Base-by-base conservation (phyloP, 2,888 invertebrate species). In the Dromius quadrimaculatus region DNA sequence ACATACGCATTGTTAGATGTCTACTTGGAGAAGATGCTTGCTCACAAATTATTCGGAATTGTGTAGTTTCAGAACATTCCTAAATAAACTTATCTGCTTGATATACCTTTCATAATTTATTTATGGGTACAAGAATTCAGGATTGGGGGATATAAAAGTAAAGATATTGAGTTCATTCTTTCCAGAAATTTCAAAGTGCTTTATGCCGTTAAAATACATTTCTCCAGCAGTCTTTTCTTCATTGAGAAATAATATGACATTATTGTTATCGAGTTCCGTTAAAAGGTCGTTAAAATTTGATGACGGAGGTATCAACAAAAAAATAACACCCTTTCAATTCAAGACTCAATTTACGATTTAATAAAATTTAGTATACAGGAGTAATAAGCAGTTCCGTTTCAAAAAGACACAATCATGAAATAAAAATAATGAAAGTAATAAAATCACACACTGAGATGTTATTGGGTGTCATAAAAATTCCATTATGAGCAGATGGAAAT, bases 401-500 rank as follows among this genome's bases (percentile, higher is more conserved):
- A 54, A 15, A 54, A 54, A 28, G 50, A 54, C 28, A 54, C 50
- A 54, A 54, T 54, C 50, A 54, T 54, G 50, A 54, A 54, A 54
- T 54, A 54, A 23, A 23, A 54, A 28, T 54, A 54, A 57, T 66
- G 57, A 66, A 23, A 54, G 50, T 54, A 54, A 57, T 66, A 66
- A 66, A 66, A 50, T 57, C 54, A 54, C 54, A 36, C 66, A 50
- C 11, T 34, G 54, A 38, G 41, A 66, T 54, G 38, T 57, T 32
- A 66, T 57, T 66, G 22, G 50, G 11, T n/a, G 23, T 41, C 66
- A 32, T 66, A 66, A 66, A 66, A 66, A 66, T 38, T 66, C 66
- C 66, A 66, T 66, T 66, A 57, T 57, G 57, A 54, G 23, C 50
- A 65, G 65, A 65, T 65, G 47, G 47, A 65, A n/a, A 65, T 65